phyloP scores from a whole-genome alignment of 2,888 invertebrate genomes.

The Lasioglossum leucozonium region DNA sequence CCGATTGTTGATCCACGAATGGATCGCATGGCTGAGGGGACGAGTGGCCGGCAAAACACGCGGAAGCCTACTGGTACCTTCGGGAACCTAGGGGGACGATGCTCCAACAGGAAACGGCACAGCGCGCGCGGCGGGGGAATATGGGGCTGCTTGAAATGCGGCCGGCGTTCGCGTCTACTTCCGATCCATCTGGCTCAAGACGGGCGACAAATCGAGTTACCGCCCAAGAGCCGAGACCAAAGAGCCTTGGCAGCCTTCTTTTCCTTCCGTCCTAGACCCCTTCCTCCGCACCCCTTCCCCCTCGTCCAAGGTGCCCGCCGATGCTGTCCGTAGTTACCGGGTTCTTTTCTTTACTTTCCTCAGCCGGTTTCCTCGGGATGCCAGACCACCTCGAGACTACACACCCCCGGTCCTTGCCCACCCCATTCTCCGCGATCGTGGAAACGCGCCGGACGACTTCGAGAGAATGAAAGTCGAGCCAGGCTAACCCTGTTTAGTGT shows the following conservation, averaged over 20 bases:
- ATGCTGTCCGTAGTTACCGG: slow-evolving; percentile 35
- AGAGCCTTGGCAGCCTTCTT: slow-evolving; percentile 75
- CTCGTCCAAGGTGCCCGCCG: not conserved
- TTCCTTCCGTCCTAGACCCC: slow-evolving; percentile 60
- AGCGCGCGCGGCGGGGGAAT: slow-evolving; percentile 22
- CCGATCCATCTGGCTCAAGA: slow-evolving; percentile 82
- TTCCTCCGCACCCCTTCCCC: not conserved
- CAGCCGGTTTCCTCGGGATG: slow-evolving; percentile 30
- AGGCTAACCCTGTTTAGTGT: slow-evolving; percentile 76
- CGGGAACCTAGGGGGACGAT: not conserved
- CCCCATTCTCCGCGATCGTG: not conserved
- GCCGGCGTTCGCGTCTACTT: slow-evolving; percentile 80
- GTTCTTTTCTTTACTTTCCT: slow-evolving; percentile 42
- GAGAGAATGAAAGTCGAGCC: slow-evolving; percentile 26
- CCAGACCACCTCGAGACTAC: slow-evolving; percentile 1
- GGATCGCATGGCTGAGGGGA: slow-evolving; percentile 21
- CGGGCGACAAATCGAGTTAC: slow-evolving; percentile 82
- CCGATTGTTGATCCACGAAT: slow-evolving; percentile 62
- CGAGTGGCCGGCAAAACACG: slow-evolving; percentile 60
- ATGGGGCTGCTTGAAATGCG: slow-evolving; percentile 78
- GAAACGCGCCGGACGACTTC: not conserved
- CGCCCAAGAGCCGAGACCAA: slow-evolving; percentile 79
- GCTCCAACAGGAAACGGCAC: not conserved
- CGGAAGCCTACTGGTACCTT: slow-evolving; percentile 31
- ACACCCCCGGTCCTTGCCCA: not conserved